A percentile compares a stretch with the other conserved stretches of the same genome.
Conservation (phyloP, 2,888 invertebrate genomes). For the Eristalis intricaria region DNA sequence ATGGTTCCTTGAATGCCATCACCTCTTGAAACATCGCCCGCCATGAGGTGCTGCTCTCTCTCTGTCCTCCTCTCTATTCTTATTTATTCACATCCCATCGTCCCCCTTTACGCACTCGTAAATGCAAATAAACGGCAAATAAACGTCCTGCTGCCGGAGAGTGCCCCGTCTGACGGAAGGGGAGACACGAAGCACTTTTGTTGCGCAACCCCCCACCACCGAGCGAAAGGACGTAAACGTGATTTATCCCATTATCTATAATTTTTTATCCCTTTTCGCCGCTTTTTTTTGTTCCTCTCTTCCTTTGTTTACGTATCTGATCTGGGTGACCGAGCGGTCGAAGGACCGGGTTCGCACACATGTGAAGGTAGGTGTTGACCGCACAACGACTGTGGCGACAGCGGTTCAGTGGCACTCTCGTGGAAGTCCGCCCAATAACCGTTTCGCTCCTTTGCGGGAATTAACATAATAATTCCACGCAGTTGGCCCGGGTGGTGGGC, state of each 20-base stretch:
- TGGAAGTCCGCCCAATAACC: slow-evolving; percentile 50
- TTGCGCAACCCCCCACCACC: slow-evolving; percentile 9
- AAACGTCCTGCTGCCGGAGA: slow-evolving; percentile 48
- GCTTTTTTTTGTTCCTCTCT: slow-evolving; percentile 2
- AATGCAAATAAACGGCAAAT: slow-evolving; percentile 47
- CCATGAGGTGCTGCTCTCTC: slow-evolving; percentile 55
- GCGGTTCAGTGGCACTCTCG: slow-evolving; percentile 1
- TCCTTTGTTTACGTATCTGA: slow-evolving; percentile 40
- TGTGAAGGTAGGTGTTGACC: slow-evolving; percentile 27
- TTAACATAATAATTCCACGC: slow-evolving; percentile 65
- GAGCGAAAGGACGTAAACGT: slow-evolving; percentile 51
- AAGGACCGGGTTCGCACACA: not conserved
- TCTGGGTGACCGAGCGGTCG: not conserved
- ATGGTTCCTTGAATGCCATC: not conserved
- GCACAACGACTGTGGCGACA: not conserved
- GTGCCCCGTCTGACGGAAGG: not conserved
- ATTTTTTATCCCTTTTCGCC: slow-evolving; percentile 60
- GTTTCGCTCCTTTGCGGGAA: slow-evolving; percentile 54
- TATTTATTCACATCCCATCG: not conserved
- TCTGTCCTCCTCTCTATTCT: slow-evolving; percentile 26
- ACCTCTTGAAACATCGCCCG: not conserved
- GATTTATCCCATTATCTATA: slow-evolving; percentile 71
- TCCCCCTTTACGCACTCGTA: slow-evolving; percentile 21
- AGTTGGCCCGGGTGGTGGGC: slow-evolving; percentile 45
- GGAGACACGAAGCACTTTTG: slow-evolving; percentile 42